Evolutionary conservation across 2,113 vertebrate species (phyloP), one percentile per base, ranked within the genome.

Genomic region (Ictidomys tridecemlineatus): DNA sequence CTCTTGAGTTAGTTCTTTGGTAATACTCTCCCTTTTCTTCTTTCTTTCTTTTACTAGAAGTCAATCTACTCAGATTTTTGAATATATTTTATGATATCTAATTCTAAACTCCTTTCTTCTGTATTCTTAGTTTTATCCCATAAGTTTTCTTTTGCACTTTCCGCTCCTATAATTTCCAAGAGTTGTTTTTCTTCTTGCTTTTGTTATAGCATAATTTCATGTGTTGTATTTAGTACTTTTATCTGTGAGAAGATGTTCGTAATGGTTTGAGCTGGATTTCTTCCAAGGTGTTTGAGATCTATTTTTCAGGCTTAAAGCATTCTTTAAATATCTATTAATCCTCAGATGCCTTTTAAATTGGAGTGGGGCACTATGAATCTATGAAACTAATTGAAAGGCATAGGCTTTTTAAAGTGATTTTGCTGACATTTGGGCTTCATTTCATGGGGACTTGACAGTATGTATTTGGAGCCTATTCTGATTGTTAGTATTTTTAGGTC

Each of bases 1-100:
- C 58, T 90, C 34, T 85, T 77, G 79, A 69, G 69, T 90, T 90
- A 61, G n/a, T 76, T 76, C 22, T 89, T 89, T 51, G 58, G 32
- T 69, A 83, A 69, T 37, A 84, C 8, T 37, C 5, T 61, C 24
- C 11, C 8, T 0, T 2, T 39, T n/a, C 34, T 84, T 84, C 34
- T 84, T 84, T 30, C 37, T 34, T 32, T 30, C 32, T 34, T 32
- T 30, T 34, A n/a, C 32, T 30, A 12, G 37, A 70, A 93, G 70
- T 79, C 37, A 87, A 58, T 48, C 30, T 70, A 86, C 32, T 78
- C 22, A 61, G 22, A 48, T 30, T 86, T 51, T 86, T 53, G 51
- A 53, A 53, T 53, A 53, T 14, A 13, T 53, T 53, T 53, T 53
- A 53, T 53, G 51, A 17, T 53, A 2, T 53, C 12, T 28, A 77